phyloP scores from a whole-genome alignment of 2,113 vertebrate species.

The Ammospiza caudacuta region DNA sequence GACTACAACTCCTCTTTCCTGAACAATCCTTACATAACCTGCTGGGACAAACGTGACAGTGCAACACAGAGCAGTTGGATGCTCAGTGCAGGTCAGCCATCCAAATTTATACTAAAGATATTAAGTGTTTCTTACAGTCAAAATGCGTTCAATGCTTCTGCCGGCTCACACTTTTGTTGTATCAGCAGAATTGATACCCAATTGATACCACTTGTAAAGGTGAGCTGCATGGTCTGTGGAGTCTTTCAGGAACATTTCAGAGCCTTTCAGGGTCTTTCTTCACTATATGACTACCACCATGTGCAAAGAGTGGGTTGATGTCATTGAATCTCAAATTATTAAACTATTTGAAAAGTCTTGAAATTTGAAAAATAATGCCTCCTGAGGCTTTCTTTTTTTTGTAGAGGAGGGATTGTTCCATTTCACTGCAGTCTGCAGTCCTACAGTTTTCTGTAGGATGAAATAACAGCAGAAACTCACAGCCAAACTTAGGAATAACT shows the following conservation, averaged over 20 bases:
- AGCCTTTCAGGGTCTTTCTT: neutral
- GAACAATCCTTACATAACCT: neutral
- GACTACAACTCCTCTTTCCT: neutral
- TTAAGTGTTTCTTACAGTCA: neutral
- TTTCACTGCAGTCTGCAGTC: neutral
- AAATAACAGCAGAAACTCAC: neutral
- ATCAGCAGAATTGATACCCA: neutral
- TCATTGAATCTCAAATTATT: neutral
- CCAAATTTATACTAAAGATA: neutral
- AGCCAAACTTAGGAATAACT: neutral
- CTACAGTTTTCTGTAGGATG: neutral
- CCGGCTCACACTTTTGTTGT: rapidly evolving
- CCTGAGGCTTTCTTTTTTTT: neutral
- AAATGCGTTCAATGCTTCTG: neutral
- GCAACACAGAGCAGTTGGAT: neutral
- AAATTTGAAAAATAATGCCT: neutral
- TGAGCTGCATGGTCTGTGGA: neutral
- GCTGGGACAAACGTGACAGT: neutral
- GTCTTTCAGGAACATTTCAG: neutral
- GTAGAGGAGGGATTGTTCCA: rapidly evolving
- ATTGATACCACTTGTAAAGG: neutral
- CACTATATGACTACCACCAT: neutral
- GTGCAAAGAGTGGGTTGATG: neutral
- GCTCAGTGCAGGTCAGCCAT: neutral
- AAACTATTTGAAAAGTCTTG: neutral